Conservation (phyloP, 2,888 invertebrate species). For the Arenicola marina region DNA sequence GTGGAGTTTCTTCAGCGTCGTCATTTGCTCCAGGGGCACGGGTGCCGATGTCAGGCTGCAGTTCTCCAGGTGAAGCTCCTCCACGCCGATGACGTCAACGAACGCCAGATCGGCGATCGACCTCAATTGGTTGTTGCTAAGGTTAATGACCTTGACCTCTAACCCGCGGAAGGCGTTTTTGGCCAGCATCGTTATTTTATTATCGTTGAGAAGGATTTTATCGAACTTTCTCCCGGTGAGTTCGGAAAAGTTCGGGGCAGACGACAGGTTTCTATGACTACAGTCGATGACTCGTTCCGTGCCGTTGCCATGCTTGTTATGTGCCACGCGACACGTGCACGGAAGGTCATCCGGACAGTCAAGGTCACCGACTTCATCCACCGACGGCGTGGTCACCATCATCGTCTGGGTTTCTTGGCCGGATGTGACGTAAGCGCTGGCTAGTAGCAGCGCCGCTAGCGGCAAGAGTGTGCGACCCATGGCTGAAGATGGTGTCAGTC, state of each 20-base stretch:
- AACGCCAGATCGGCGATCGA: neutral
- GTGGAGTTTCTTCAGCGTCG: neutral
- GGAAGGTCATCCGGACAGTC: neutral
- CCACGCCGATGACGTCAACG: neutral
- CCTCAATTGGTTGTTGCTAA: neutral
- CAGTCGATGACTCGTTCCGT: neutral
- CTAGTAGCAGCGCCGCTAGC: too few relatives aligned
- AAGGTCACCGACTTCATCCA: too few relatives aligned
- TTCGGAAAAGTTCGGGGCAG: neutral
- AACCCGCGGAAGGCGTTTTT: constrained; percentile 2
- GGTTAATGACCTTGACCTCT: neutral
- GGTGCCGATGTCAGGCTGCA: neutral
- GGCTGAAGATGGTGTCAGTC: too few relatives aligned
- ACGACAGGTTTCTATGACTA: neutral
- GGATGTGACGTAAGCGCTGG: too few relatives aligned
- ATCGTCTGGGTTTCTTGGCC: too few relatives aligned
- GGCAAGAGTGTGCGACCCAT: too few relatives aligned
- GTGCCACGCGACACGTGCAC: neutral
- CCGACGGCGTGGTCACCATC: too few relatives aligned
- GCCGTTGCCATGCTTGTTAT: neutral
- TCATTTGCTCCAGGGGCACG: neutral
- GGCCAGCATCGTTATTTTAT: neutral
- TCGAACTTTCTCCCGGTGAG: neutral
- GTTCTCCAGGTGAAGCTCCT: neutral
- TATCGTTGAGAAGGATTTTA: neutral